Evolutionary conservation across 2,113 vertebrate genomes (phyloP).

Genomic region (Brienomyrus longianalis): DNA sequence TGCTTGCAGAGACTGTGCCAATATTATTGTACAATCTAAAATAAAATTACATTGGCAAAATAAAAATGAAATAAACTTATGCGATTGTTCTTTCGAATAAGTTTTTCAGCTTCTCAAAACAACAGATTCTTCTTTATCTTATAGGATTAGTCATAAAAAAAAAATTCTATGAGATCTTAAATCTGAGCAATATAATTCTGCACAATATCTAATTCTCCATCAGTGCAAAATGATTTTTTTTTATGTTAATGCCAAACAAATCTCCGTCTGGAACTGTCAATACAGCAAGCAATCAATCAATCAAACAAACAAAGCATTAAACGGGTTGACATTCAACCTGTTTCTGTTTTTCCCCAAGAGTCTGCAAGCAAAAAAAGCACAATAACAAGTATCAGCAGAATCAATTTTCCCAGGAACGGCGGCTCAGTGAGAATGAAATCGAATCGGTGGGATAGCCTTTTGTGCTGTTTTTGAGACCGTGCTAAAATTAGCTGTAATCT

Average conservation of each 20-base stretch:
- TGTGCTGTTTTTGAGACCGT: not conserved
- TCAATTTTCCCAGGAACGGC: slow-evolving; percentile 10
- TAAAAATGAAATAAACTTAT: not conserved
- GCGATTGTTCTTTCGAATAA: not conserved
- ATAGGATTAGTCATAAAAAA: not conserved
- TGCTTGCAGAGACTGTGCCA: not conserved
- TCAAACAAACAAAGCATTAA: not conserved
- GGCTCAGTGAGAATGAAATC: not conserved
- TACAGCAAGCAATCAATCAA: not conserved
- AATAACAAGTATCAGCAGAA: not conserved
- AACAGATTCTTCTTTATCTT: not conserved
- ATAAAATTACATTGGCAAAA: not conserved
- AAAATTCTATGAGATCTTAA: not conserved
- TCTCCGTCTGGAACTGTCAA: not conserved
- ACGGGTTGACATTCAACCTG: not conserved
- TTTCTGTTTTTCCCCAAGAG: not conserved
- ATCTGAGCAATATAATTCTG: not conserved
- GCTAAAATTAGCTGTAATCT: slow-evolving; percentile 9
- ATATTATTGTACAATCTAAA: not conserved
- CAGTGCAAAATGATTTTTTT: not conserved
- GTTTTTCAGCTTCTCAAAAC: not conserved
- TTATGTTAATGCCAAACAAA: not conserved
- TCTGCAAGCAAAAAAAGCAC: not conserved
- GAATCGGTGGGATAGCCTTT: not conserved
- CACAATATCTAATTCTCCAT: not conserved